phyloP scores from a whole-genome alignment of 2,113 vertebrate genomes.

The Apistogramma diplotaenia region DNA sequence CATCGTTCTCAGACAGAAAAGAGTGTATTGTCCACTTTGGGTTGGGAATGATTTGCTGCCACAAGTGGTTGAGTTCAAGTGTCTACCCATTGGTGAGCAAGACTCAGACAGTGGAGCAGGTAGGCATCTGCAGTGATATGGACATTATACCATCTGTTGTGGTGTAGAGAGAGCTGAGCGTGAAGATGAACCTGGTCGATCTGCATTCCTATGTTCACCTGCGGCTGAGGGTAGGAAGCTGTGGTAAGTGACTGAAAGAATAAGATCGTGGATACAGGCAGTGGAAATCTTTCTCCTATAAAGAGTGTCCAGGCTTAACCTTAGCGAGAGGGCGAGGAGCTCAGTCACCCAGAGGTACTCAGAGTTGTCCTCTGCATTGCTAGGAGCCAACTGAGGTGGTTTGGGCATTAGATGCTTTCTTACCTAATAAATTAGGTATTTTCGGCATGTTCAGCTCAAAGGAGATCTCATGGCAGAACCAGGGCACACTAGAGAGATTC shows the following conservation, averaged over 20 bases:
- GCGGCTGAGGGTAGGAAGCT: not conserved
- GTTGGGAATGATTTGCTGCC: not conserved
- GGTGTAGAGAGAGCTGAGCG: not conserved
- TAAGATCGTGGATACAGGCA: not conserved
- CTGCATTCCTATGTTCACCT: not conserved
- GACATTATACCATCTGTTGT: not conserved
- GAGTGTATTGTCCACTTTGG: not conserved
- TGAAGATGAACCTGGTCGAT: not conserved
- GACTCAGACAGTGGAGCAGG: not conserved
- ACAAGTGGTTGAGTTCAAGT: not conserved
- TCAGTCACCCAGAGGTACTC: not conserved
- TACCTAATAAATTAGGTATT: not conserved
- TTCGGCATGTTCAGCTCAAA: not conserved
- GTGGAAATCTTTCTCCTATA: not conserved
- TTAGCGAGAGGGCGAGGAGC: not conserved
- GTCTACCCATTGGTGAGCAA: no score
- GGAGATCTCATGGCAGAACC: not conserved
- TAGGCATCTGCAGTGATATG: not conserved
- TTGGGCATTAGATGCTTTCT: not conserved
- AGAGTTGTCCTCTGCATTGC: accelerated
- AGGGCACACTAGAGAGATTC: not conserved
- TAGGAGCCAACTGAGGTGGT: not conserved
- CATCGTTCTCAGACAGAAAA: not conserved
- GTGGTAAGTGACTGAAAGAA: not conserved
- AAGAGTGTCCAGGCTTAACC: not conserved